Conservation (phyloP, 1,140 invertebrate genomes). For the Zaprionus taronus region DNA sequence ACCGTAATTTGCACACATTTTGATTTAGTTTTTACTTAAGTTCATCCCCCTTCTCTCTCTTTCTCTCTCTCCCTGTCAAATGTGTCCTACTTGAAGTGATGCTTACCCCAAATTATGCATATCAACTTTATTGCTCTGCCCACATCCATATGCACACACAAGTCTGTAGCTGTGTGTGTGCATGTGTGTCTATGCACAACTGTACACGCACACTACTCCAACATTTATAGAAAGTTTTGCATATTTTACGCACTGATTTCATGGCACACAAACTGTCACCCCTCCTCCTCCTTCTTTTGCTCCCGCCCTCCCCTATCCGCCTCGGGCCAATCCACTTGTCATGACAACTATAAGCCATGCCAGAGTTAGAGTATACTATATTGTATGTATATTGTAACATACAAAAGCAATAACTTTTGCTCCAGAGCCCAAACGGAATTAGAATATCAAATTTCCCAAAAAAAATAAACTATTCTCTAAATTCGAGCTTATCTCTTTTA, state of each 20-base stretch:
- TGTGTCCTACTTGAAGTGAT: slow-evolving; percentile 49
- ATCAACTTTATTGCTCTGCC: slow-evolving; percentile 70
- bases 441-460: background rate
- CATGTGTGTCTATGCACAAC: slow-evolving; percentile 4
- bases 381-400: background rate
- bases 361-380: slow-evolving; percentile 10
- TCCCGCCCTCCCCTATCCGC: background rate
- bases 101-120: slow-evolving; percentile 77
- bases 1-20: slow-evolving; percentile 70
- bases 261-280: slow-evolving; percentile 18
- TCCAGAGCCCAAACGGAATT: background rate
- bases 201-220: slow-evolving; percentile 22
- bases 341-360: slow-evolving; percentile 11
- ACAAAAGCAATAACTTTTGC: slow-evolving; percentile 9
- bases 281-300: background rate
- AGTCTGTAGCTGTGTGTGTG: slow-evolving; percentile 10
- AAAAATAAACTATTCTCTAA: background rate
- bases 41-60: background rate
- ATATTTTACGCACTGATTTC: slow-evolving; percentile 69
- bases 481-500: slow-evolving; percentile 1
- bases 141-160: slow-evolving; percentile 44
- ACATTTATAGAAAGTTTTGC: slow-evolving; percentile 58
- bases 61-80: slow-evolving; percentile 8
- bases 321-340: slow-evolving; percentile 28
- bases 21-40: slow-evolving; percentile 55